Evolutionary conservation across 37 sponge, comb jelly and placozoan genomes (phyloP), one percentile per base, ranked within the genome.

Genomic region (Tethya wilhelma): DNA sequence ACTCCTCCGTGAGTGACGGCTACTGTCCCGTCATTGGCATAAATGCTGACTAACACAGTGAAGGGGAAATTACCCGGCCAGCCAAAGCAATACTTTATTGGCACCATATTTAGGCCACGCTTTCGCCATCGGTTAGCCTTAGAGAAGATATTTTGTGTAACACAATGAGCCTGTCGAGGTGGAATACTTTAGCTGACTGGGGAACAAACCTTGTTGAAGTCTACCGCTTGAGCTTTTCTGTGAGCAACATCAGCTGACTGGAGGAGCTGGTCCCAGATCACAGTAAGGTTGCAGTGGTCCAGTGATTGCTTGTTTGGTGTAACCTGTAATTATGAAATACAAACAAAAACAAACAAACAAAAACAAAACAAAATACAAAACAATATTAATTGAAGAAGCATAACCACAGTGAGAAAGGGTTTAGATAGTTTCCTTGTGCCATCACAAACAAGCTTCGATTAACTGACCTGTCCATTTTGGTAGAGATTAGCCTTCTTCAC

Each of bases 41-140:
- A 93, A 31, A 93, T 71, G 63, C 82, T 80, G 36, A 93, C 79
- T 12, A 85, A 30, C 4, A 80, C 84, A 56, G 82, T 80, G 78
- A 69, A 93, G 0, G n/a, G n/a, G n/a, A n/a, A 23, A 7, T 36
- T 9, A 14, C 68, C 65, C 25, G 26, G 23, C 82, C 78, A 82
- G 1, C 8, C 77, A 14, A 91, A 22, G 36, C 77, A 30, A 38
- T 79, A 91, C 83, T 69, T 80, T 26, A 86, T 17, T 40, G 91
- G 91, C 0, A 86, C 74, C 45, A 86, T 56, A 44, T 66, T 42
- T 19, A 91, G 33, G 2, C 87, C 91, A 53, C 87, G 71, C 71
- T 91, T 91, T 43, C 75, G 56, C 91, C 91, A 91, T 22, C 91
- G 82, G 40, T 91, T 91, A 23, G 59, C 91, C 91, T n/a, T 91